Base-by-base conservation (phyloP, 2,888 invertebrate species). In the Syritta pipiens region DNA sequence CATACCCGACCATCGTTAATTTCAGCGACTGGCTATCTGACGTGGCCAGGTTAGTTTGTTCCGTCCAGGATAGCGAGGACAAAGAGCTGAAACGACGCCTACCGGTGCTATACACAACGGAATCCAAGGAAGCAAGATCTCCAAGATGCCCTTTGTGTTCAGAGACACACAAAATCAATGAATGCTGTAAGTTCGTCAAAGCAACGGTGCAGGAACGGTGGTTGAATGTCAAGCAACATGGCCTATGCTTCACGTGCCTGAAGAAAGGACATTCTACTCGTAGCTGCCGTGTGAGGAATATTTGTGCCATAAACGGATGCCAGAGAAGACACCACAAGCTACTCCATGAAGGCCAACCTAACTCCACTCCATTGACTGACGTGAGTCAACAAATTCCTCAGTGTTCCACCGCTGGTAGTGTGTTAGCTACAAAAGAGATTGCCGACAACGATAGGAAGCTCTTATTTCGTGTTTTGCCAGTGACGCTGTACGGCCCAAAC, bases 381-480 rank as follows among this genome's bases (percentile, higher is more conserved):
- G n/a, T n/a, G n/a, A n/a, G n/a, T n/a, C n/a, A 24, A 48, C 26
- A 17, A 26, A 22, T 9, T 2, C 32, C 32, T 32, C 32, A 32
- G 5, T 32, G 10, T 32, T 10, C 12, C 12, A 32, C 10, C 12
- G 32, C 12, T 32, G n/a, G n/a, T n/a, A n/a, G 32, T 32, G 32
- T 32, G 32, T 10, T 12, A 10, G 10, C 10, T 10, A 32, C 32
- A 12, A 32, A 32, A 32, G 10, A 32, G 32, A 32, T 32, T 10
- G 12, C 3, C 32, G 5, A 32, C 12, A 2, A 10, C 32, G n/a
- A 4, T 14, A 59, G n/a, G n/a, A 14, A 49, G 3, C 17, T 63
- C 4, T 44, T 62, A 4, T 68, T 81, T 62, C 49, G 57, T 9
- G 55, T 81, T 6, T 6, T 67, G n/a, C 69, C 69, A 30, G 55